A percentile compares a stretch with the other conserved stretches of the same genome.
phyloP scores from a whole-genome alignment of 2,888 invertebrate genomes.

The Pristionchus exspectatus region DNA sequence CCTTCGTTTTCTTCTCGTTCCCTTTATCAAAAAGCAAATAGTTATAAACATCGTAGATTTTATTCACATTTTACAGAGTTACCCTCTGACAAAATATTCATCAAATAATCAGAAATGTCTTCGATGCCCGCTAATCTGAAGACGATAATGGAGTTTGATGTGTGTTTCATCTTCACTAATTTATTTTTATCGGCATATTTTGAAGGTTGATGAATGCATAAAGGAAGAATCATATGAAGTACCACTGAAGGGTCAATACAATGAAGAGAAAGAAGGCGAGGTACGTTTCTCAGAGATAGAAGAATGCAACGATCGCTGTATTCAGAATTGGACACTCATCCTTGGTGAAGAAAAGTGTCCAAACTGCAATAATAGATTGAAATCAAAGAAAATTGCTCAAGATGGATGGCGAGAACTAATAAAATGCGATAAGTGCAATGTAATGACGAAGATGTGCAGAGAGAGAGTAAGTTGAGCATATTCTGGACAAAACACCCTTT shows the following conservation, averaged over 20 bases:
- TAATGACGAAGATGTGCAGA: background rate
- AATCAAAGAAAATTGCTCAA: background rate
- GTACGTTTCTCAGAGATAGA: no score
- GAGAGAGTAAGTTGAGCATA: background rate
- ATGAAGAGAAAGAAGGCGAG: background rate
- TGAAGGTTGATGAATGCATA: background rate
- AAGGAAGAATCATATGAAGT: background rate
- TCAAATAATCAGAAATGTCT: background rate
- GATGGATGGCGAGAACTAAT: background rate
- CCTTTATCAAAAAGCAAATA: no score
- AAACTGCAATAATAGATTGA: background rate
- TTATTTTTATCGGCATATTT: background rate
- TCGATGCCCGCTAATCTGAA: background rate
- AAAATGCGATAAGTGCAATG: background rate
- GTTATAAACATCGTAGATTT: no score
- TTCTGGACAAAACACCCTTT: background rate
- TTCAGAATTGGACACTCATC: background rate
- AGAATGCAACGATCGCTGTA: background rate
- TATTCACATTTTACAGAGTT: no score
- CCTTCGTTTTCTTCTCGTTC: no score
- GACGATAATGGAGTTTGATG: background rate
- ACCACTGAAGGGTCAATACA: background rate
- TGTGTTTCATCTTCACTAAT: background rate
- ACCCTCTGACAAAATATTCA: background rate
- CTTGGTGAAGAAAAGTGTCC: background rate